Base-by-base conservation (phyloP, 1,140 invertebrate species). In the Hylaeus anthracinus region DNA sequence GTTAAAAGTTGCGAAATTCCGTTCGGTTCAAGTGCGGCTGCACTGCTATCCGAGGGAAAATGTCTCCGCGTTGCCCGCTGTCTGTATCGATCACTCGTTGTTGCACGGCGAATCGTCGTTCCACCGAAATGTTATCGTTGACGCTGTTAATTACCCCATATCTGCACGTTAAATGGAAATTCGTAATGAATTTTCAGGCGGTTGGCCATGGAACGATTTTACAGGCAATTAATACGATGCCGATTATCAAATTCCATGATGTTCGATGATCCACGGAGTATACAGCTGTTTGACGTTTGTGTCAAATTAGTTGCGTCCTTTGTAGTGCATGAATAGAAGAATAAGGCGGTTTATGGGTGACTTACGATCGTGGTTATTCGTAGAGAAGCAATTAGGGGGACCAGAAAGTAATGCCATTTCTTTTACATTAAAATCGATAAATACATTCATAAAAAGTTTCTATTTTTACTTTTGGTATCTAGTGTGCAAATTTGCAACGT, bases 1-100 rank as follows among this genome's bases (percentile, higher is more conserved):
- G 78, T 80, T 80, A 80, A 80, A 80, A 80, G 78, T 80, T 80
- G 72, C 74, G 72, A 72, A 80, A 80, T 74, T 67, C 39, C n/a
- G 56, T 51, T 10, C 77, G 70, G 51, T 73, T 79, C 56, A 41
- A 79, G 77, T 65, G 51, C 61, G 39, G 51, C 14, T 9, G 41
- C 45, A 37, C 67, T 37, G 66, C 71, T 69, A 53, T 77, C 60
- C 64, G 10, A 61, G 43, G 58, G 69, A 64, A 55, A 72, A 79
- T 72, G 37, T 79, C 60, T 72, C 58, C 37, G 37, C 10, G 48
- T 15, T 12, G 14, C 58, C 12, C n/a, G 43, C 56, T 45, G 58
- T 12, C 45, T 71, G n/a, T 60, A 78, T 78, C 76, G 76, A 78
- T 71, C 51, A 51, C 45, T 26, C 15, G 2, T 48, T 14, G 67